Evolutionary conservation across 1,140 invertebrate species (phyloP), one percentile per base, ranked within the genome.

Genomic region (Pollicipes pollicipes): DNA sequence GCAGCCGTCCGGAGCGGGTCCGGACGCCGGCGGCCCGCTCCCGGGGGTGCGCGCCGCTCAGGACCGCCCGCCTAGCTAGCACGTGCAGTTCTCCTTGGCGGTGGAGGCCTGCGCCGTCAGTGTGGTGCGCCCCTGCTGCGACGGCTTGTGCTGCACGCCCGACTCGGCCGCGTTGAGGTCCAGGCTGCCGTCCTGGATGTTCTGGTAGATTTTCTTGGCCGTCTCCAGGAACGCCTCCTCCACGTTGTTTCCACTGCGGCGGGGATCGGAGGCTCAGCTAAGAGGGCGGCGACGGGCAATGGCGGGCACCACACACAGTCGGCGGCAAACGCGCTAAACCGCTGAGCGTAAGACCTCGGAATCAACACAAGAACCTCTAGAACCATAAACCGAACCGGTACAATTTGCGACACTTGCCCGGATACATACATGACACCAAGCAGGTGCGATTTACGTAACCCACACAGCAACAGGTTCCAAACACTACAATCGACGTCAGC

Each of bases 201-300:
- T 99, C 81, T 98, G 94, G 82, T 96, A 99, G 77, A 99, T 99
- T 83, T 97, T 97, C 80, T 94, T 95, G 63, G 97, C 97, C 58
- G 97, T 99, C 83, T 99, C 96, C 75, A 99, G 83, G 83, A 99
- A 99, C 63, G 97, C 97, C 84, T 99, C 97, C 82, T 99, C 97
- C n/a, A 99, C 97, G 83, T 98, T 97, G 81, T 98, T 92, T 72
- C 97, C 97, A 28, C 95, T 98, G 76, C 77, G 88, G 83, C 73
- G 31, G 35, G 17, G 6, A 17, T 6, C 35, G 17, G 35, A 17
- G 6, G 35, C 6, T 8, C 35, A 17, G 35, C 17, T 35, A 35
- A 6, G 6, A 8, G 35, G 35, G 17, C 6, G 35, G 17, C 17
- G 17, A 35, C 35, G 35, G 35, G 35, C 35, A 45, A 35, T 35